Percentiles rank a stretch among this genome's conserved stretches.
Evolutionary conservation across 1,140 invertebrate genomes (phyloP).

Genomic region (Neodiprion lecontei): DNA sequence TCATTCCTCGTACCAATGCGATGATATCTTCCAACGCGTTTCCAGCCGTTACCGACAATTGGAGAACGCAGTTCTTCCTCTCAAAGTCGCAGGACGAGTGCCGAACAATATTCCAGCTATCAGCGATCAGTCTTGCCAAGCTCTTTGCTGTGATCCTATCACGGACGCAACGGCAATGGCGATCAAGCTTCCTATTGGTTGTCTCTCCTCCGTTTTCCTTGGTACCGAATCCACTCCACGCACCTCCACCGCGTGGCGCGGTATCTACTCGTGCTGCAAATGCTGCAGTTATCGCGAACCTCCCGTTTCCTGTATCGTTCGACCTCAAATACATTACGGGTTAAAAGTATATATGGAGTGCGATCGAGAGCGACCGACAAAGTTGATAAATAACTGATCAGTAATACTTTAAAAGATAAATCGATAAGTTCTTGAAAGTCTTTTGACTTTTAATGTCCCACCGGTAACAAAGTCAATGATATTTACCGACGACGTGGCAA

Average conservation of each 20-base stretch:
- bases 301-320: conserved; percentile 46
- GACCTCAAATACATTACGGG: conserved; percentile 62
- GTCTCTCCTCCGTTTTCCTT: not conserved
- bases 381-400: not conserved
- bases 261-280: not conserved
- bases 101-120: too few relatives aligned
- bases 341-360: conserved; percentile 33
- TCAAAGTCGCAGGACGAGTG: not conserved
- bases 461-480: too few relatives aligned
- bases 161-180: not conserved
- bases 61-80: not conserved
- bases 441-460: too few relatives aligned
- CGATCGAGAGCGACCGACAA: conserved; percentile 2
- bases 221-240: not conserved
- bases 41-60: not conserved
- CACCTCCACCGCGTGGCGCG: conserved; percentile 3
- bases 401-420: not conserved
- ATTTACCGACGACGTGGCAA: too few relatives aligned
- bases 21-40: conserved; percentile 1
- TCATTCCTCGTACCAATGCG: conserved; percentile 51
- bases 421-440: too few relatives aligned
- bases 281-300: conserved; percentile 39
- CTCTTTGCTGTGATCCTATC: too few relatives aligned
- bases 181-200: not conserved
- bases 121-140: too few relatives aligned